These are phyloP conservation scores for Notamacropus eugenii DNA, from an alignment of 2,797 vertebrate species.

Conservation along the genomic window DNA sequence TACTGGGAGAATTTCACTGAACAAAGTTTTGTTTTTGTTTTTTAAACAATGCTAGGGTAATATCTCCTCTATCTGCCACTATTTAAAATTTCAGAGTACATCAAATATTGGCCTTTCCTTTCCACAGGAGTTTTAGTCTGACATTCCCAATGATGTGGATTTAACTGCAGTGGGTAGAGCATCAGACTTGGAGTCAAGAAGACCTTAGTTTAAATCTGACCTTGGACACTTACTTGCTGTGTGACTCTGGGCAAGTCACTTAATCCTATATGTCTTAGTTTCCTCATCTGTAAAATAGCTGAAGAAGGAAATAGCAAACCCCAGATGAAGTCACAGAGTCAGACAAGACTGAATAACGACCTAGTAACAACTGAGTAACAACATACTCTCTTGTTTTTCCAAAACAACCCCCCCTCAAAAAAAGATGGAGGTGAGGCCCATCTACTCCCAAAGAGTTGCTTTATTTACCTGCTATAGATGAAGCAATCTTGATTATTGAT, in stretches of 20 bases:
- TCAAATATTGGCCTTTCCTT: not conserved
- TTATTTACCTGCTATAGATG: conserved; percentile 92
- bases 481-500: conserved; percentile 91
- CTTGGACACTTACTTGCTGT: not conserved
- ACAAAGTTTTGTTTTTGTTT: not conserved
- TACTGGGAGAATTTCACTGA: not conserved
- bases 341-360: not conserved
- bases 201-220: not conserved
- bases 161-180: not conserved
- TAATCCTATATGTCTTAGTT: not conserved
- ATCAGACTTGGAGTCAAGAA: not conserved
- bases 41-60: not conserved
- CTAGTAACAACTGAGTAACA: not conserved
- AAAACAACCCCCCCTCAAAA: not conserved
- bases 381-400: not conserved
- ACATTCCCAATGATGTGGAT: not conserved
- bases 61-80: not conserved
- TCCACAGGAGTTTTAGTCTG: not conserved
- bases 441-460: not conserved
- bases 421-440: not conserved
- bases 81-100: not conserved
- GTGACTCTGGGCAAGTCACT: not conserved
- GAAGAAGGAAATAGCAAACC: not conserved
- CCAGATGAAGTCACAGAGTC: not conserved
- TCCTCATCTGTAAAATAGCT: not conserved